Evolutionary conservation across 2,113 vertebrate species (phyloP).

Genomic region (Gadus macrocephalus): DNA sequence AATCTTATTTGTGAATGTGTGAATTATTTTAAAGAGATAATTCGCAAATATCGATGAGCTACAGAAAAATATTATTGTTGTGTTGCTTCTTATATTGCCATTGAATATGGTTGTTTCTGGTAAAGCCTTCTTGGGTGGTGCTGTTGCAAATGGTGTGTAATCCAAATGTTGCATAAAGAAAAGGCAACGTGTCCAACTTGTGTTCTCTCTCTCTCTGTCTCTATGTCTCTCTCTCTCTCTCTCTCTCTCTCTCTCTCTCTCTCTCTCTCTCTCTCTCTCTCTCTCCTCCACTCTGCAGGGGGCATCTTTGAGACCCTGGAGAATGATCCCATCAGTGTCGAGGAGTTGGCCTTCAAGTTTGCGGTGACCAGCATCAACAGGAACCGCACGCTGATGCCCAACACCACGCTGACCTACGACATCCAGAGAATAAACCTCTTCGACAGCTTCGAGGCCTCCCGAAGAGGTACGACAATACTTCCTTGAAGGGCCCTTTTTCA

Average conservation of each 20-base stretch:
- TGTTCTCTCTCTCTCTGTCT: neutral
- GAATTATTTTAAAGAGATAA: no score
- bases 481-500: no score
- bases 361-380: conserved; percentile 96
- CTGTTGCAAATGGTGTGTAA: no score
- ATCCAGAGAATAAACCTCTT: conserved; percentile 98
- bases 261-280: neutral
- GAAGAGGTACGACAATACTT: conserved; percentile 78
- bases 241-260: neutral
- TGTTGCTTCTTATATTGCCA: no score
- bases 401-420: conserved; percentile 96
- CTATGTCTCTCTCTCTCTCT: neutral
- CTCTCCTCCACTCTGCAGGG: conserved; percentile 71
- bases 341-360: conserved; percentile 98
- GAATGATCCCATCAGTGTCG: conserved; percentile 91
- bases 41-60: no score
- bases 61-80: no score
- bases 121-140: no score
- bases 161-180: no score
- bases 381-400: conserved; percentile 96
- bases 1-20: no score
- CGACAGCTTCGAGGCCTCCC: conserved; percentile 96
- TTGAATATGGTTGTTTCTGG: no score
- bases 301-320: conserved; percentile 98
- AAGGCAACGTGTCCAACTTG: no score